Evolutionary conservation across 1,140 invertebrate genomes (phyloP).

Genomic region (Tetragnatha versicolor): DNA sequence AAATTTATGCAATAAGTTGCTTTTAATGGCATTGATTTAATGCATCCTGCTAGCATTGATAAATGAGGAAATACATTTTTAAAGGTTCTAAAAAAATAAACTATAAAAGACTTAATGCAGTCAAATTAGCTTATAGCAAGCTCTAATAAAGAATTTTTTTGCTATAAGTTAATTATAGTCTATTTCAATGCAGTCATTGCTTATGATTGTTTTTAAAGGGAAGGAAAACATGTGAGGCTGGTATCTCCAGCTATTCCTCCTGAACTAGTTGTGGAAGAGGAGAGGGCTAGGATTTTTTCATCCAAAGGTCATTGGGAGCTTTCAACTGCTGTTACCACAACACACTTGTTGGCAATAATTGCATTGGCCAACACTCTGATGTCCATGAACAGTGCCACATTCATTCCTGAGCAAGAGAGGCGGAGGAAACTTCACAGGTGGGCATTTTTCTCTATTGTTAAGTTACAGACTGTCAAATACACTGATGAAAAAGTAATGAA

Average conservation of each 20-base stretch:
- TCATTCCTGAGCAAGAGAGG: constrained; percentile 67
- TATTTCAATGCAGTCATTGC: not conserved
- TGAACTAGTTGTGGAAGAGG: constrained; percentile 77
- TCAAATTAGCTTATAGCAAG: too few species aligned
- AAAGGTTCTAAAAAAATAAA: too few species aligned
- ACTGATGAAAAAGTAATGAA: too few species aligned
- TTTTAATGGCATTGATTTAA: too few species aligned
- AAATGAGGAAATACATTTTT: too few species aligned
- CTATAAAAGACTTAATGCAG: too few species aligned
- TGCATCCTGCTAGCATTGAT: too few species aligned
- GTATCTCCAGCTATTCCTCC: constrained; percentile 74
- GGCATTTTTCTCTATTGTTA: too few species aligned
- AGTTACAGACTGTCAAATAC: too few species aligned
- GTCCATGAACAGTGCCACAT: constrained; percentile 96
- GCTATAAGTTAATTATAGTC: too few species aligned
- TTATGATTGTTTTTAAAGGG: constrained; percentile 1
- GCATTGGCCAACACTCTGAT: constrained; percentile 95
- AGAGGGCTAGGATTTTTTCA: constrained; percentile 82
- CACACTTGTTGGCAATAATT: constrained; percentile 93
- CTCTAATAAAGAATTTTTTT: too few species aligned
- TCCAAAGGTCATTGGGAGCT: constrained; percentile 92
- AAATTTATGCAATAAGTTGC: too few species aligned
- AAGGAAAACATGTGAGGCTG: constrained; percentile 34
- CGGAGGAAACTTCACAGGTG: constrained; percentile 57
- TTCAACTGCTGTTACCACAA: constrained; percentile 91